Evolutionary conservation across 64 coral and sea anemone species (phyloP).

Genomic region (Stichodactyla mertensii): DNA sequence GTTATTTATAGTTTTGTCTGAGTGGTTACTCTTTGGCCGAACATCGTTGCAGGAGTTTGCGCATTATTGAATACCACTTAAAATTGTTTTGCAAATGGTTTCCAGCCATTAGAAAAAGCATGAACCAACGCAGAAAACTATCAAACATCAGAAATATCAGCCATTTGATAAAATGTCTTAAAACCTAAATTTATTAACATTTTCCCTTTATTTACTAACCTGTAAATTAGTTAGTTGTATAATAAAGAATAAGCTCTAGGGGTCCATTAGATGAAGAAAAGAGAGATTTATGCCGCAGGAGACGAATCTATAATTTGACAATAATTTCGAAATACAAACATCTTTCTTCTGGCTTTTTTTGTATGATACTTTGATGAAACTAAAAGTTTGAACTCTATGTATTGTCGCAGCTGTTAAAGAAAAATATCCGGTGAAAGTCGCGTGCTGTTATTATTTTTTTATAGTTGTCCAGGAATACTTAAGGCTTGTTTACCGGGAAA

Average conservation of each 20-base stretch:
- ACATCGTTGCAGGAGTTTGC: not conserved
- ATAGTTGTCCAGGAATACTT: not conserved
- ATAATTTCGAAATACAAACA: not conserved
- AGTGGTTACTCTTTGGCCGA: not conserved
- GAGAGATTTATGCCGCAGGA: not conserved
- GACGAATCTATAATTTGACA: not conserved
- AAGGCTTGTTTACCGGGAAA: not conserved
- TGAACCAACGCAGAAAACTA: not conserved
- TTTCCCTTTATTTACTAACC: not conserved
- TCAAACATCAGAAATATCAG: not conserved
- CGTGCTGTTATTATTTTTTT: not conserved
- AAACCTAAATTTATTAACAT: not conserved
- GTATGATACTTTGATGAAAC: not conserved
- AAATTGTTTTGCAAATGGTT: too few relatives aligned
- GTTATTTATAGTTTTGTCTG: not conserved
- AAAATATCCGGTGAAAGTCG: not conserved
- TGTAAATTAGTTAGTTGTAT: not conserved
- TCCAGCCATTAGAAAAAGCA: too few relatives aligned
- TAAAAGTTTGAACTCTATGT: not conserved
- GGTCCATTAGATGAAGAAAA: not conserved
- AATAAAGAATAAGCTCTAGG: constrained; percentile 1
- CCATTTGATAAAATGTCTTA: not conserved
- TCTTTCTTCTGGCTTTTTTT: not conserved
- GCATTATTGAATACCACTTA: not conserved
- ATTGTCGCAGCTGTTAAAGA: not conserved